Evolutionary conservation across 1,140 invertebrate species (phyloP), one percentile per base, ranked within the genome.

Genomic region (Meloidogyne chitwoodi): DNA sequence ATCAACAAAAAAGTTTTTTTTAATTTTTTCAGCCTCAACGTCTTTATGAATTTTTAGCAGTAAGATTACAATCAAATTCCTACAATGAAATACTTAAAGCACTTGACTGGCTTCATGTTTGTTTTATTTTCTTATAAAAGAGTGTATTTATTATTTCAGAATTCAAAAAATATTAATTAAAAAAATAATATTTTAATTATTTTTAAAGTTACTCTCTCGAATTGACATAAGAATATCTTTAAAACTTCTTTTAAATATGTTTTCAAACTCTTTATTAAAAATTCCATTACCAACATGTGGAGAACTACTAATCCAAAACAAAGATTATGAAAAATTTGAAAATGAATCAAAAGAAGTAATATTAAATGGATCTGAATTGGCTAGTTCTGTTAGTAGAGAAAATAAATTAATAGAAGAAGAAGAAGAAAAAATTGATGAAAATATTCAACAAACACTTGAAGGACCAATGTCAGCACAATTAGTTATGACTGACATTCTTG

Each of bases 1-100:
- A n/a, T n/a, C n/a, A n/a, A 38, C 10, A 8, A 6, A 38, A 38
- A 38, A 38, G 4, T 38, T 38, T 38, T 38, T 8, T 38, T 10
- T n/a, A n/a, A n/a, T 8, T 38, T 38, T 38, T 38, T 5, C 19
- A 56, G 48, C 48, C 93, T 0, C 92, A 93, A 71, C 93, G 94
- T 84, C 93, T 99, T 91, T 99, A 96, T 88, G 92, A 93, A 81
- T 99, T 99, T 89, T 92, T 98, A 16, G 92, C 91, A 1, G 91
- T 92, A 56, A 90, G 94, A 65, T 96, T 98, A 85, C 91, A 92
- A 80, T 92, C 93, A 83, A 92, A 92, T 1, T 91, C 91, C 61
- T 91, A 93, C 0, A 92, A 92, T 85, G 93, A 96, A 5, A 94
- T 98, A 88, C 91, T 94, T 79, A 94, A 97, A 87, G 94, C 95